Evolutionary conservation across 2,888 invertebrate genomes (phyloP).

Genomic region (Graphium colonna): DNA sequence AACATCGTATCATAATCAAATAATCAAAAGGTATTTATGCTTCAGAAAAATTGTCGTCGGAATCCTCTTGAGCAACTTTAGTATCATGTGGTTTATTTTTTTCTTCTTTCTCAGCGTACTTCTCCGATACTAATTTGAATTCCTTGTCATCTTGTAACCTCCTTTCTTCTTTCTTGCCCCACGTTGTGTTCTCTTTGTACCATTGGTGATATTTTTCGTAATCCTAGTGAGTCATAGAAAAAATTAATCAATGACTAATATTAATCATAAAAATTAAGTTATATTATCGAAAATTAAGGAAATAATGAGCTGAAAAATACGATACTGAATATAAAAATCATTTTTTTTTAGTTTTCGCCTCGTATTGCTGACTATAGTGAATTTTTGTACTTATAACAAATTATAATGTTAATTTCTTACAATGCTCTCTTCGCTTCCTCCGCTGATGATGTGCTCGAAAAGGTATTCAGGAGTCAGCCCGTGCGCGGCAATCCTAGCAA

Average conservation of each 20-base stretch:
- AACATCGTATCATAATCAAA: too few relatives aligned
- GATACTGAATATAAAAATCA: too few relatives aligned
- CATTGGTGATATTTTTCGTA: conserved; percentile 54
- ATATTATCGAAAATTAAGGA: neutral
- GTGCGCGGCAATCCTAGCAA: conserved; percentile 47
- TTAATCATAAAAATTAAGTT: neutral
- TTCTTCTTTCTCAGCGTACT: conserved; percentile 43
- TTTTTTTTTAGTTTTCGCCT: too few relatives aligned
- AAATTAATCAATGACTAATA: neutral
- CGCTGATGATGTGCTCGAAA: conserved; percentile 42
- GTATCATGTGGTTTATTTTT: neutral
- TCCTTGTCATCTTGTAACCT: conserved; percentile 43
- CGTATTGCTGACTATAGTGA: too few relatives aligned
- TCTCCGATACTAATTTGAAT: conserved; percentile 39
- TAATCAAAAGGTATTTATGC: neutral
- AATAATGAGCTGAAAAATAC: too few relatives aligned
- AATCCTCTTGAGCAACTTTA: neutral
- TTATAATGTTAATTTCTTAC: conserved; percentile 36
- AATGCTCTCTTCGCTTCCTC: conserved; percentile 35
- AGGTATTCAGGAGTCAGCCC: conserved; percentile 48
- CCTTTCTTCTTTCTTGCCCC: conserved; percentile 49
- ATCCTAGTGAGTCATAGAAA: conserved; percentile 34
- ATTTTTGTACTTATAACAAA: too few relatives aligned
- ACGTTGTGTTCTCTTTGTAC: conserved; percentile 50
- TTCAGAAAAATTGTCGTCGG: neutral